Evolutionary conservation across 2,888 invertebrate species (phyloP), one percentile per base, ranked within the genome.

Genomic region (Pelosia muscerda): DNA sequence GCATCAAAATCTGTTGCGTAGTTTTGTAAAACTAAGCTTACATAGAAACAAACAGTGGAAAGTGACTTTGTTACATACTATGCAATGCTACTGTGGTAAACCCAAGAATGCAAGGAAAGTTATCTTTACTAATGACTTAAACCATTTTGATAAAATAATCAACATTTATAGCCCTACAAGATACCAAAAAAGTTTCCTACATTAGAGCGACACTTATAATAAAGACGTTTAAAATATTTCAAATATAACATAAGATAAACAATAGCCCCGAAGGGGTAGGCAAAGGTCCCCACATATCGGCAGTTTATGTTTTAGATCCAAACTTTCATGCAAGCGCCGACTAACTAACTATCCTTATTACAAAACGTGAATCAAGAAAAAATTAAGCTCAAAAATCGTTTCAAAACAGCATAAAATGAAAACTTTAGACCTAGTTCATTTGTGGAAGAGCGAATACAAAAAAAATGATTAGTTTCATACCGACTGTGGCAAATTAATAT

Each of bases 111-210:
- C 25, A 26, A 26, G 26, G 55, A 55, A 55, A 25, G 11, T 15
- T 15, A 6, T 13, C 25, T 11, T 15, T 8, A 25, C 55, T 55
- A 55, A 55, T 55, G 55, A 55, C 19, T 55, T 15, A 13, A 55
- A 23, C 25, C 6, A 55, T 55, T 26, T 55, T 26, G 55, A 55
- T 55, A 55, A 55, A 26, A 55, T 49, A 49, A 49, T 49, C 49
- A 55, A 55, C 55, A 19, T 25, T 55, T 23, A 25, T 25, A 11
- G 8, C 15, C 25, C 55, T 23, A 15, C 2, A 26, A 55, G 23
- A 55, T 26, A 23, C 13, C 25, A 5, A 55, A 42, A 42, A 42
- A 13, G 19, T 42, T 42, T 19, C 15, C 38, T 25, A 22, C 55
- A 10, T 25, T 55, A 13, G 26, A 55, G 25, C 55, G 8, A 25